phyloP scores from a whole-genome alignment of 2,797 vertebrate genomes.

The Lithobates sylvaticus region DNA sequence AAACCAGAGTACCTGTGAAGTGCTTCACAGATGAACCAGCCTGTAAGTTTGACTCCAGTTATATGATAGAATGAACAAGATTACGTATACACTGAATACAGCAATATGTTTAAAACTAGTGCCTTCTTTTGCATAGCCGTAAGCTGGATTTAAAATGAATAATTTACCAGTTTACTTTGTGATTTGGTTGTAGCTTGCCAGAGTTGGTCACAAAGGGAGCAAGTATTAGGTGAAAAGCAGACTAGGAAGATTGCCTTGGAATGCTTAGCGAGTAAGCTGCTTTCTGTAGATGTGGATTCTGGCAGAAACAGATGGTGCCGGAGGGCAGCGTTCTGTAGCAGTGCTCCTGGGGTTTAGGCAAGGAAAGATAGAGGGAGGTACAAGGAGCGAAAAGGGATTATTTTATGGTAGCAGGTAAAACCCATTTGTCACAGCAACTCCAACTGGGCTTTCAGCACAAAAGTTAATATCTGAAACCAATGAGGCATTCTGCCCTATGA shows the following conservation, averaged over 20 bases:
- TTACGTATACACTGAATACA: constrained; percentile 5
- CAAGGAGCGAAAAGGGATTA: constrained; percentile 67
- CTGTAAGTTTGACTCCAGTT: not conserved
- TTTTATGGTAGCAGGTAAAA: constrained; percentile 84
- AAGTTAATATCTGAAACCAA: constrained; percentile 82
- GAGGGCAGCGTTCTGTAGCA: constrained; percentile 79
- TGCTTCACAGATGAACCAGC: not conserved
- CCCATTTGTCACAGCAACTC: constrained; percentile 86
- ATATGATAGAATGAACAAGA: constrained; percentile 4
- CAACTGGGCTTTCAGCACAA: constrained; percentile 76
- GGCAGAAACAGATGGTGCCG: constrained; percentile 87
- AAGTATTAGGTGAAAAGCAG: constrained; percentile 69
- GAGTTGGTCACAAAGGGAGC: constrained; percentile 40
- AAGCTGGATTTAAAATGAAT: constrained; percentile 44
- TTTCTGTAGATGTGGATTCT: constrained; percentile 79
- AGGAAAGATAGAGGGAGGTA: constrained; percentile 66
- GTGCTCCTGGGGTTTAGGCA: constrained; percentile 75
- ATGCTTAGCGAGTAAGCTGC: constrained; percentile 77
- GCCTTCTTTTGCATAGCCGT: constrained; percentile 24
- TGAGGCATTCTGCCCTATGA: constrained; percentile 75
- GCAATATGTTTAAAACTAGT: constrained; percentile 30
- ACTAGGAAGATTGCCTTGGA: constrained; percentile 65
- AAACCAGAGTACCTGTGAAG: not conserved
- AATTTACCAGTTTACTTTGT: constrained; percentile 50
- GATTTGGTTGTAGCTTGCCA: constrained; percentile 40